Percentiles rank a stretch among this genome's conserved stretches.
These are phyloP conservation scores for Harpagus bidentatus DNA, from an alignment of 2,113 vertebrate genomes.

Conservation along the genomic window DNA sequence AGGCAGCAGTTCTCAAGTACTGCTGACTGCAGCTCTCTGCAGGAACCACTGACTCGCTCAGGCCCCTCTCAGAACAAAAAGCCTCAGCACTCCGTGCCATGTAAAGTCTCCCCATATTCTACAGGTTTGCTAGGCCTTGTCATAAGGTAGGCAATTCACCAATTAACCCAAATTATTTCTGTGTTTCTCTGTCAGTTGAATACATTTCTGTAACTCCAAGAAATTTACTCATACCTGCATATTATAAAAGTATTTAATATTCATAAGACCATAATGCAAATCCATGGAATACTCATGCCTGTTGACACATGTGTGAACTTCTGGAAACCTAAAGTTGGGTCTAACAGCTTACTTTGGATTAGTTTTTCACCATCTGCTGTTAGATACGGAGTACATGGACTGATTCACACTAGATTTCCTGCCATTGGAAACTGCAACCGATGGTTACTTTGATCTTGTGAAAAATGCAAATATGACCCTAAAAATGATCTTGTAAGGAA, in stretches of 20 bases:
- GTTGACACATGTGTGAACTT: not conserved
- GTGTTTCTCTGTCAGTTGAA: not conserved
- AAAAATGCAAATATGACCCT: not conserved
- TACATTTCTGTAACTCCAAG: not conserved
- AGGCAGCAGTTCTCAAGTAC: conserved; percentile 6
- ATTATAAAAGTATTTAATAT: not conserved
- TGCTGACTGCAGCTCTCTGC: conserved; percentile 13
- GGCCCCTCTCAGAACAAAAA: not conserved
- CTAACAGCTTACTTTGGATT: not conserved
- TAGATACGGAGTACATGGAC: not conserved
- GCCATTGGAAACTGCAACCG: not conserved
- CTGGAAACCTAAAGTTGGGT: not conserved
- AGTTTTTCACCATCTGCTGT: not conserved
- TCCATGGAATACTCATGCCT: not conserved
- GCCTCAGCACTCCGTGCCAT: not conserved
- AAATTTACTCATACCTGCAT: not conserved
- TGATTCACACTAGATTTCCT: not conserved
- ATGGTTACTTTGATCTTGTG: not conserved
- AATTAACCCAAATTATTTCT: not conserved
- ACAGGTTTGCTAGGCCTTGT: not conserved
- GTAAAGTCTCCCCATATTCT: not conserved
- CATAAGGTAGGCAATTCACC: not conserved
- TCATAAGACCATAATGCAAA: not conserved
- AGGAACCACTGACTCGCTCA: not conserved
- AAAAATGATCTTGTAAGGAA: not conserved